Evolutionary conservation across 2,888 invertebrate species (phyloP), one percentile per base, ranked within the genome.

Genomic region (Tenthredo distinguenda): DNA sequence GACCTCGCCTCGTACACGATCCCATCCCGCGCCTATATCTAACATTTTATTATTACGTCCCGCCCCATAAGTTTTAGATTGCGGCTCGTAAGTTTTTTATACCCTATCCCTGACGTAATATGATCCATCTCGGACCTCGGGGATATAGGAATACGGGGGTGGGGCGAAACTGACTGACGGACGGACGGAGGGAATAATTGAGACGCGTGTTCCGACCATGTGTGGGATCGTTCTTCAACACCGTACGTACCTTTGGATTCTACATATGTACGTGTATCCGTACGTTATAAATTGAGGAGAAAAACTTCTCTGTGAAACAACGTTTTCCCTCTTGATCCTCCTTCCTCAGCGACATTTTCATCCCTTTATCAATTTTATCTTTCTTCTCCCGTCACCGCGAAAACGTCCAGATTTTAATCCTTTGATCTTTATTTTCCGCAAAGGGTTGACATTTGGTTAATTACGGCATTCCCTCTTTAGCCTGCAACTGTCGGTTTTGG

Each of bases 31-130:
- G 31, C 50, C 74, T 84, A 62, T 47, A 76, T 37, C 34, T 55
- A 55, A 50, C 47, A 79, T 79, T 90, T 89, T 89, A 88, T 89
- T 88, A 89, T 87, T 87, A 88, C 88, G 89, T 65, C 55, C 65
- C 76, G 79, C 87, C 87, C 86, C 89, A 90, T 87, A 87, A 88
- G 87, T 89, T 88, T 88, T 87, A 88, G 88, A 91, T 91, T 88
- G 89, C 88, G 86, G 84, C 68, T 87, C 89, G 88, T 90, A 89
- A 88, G 87, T 86, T 88, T 90, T 91, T 89, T 88, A 90, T 89
- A 86, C 87, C 88, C 88, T 87, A 86, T 85, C 65, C 79, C 81
- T 81, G 81, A 81, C 81, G 81, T 62, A 81, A 81, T 81, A 81
- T 62, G 81, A 81, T 81, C 81, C 81, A 62, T 81, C 81, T 81